Percentiles rank a stretch among this genome's conserved stretches.
Conservation (phyloP, 1,140 invertebrate species). For the Cheumatopsyche charites region DNA sequence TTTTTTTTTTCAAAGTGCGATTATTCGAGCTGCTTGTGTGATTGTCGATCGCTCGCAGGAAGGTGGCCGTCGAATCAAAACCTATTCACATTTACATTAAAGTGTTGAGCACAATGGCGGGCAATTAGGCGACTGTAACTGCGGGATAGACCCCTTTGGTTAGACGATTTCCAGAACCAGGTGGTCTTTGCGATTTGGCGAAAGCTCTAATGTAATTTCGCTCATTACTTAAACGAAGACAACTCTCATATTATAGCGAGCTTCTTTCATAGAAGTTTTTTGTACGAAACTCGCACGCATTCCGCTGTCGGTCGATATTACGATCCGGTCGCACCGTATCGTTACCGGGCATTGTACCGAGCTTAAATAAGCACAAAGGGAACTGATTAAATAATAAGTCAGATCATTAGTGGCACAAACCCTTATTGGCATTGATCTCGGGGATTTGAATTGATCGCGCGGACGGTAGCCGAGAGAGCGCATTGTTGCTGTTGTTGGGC, state of each 20-base stretch:
- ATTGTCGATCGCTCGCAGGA: background rate
- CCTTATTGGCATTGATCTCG: conserved; percentile 14
- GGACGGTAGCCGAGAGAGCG: conserved; percentile 5
- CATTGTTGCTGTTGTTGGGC: background rate
- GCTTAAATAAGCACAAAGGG: conserved; percentile 17
- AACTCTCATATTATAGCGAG: too few species aligned
- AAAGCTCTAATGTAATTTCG: background rate
- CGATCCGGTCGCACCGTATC: conserved; percentile 13
- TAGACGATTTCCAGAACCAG: conserved; percentile 12
- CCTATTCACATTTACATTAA: conserved; percentile 49
- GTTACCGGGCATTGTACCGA: conserved; percentile 10
- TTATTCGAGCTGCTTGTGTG: conserved; percentile 1
- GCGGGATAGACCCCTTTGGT: conserved; percentile 9
- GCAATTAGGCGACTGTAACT: conserved; percentile 44
- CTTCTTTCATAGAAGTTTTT: background rate
- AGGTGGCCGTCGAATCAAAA: conserved; percentile 47
- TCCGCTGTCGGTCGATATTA: background rate
- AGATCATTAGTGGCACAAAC: conserved; percentile 16
- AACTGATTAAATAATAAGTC: conserved; percentile 24
- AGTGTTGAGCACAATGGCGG: conserved; percentile 46
- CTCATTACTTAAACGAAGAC: too few species aligned
- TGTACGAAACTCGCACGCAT: background rate
- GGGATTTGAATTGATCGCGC: conserved; percentile 13
- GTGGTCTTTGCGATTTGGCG: conserved; percentile 12
- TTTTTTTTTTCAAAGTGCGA: background rate